Conservation (phyloP, 2,888 invertebrate species). For the Dioctria rufipes region DNA sequence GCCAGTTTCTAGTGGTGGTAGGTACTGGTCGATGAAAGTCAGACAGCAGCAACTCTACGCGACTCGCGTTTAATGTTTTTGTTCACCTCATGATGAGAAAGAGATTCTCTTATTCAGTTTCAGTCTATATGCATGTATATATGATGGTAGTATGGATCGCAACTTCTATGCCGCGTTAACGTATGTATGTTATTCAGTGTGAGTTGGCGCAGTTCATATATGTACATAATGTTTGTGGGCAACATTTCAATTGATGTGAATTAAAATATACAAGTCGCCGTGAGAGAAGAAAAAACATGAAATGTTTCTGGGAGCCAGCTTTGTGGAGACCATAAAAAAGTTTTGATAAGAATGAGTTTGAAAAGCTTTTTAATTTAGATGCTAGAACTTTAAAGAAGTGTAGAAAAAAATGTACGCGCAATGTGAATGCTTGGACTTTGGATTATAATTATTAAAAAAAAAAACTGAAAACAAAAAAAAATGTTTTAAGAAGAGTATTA, state of each 20-base stretch:
- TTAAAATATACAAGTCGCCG: background rate
- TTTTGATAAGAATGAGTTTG: too few species aligned
- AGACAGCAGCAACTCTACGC: conserved; percentile 5
- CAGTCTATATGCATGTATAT: too few species aligned
- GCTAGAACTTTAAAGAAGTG: too few species aligned
- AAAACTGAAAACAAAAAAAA: too few species aligned
- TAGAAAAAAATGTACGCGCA: too few species aligned
- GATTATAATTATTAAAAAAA: too few species aligned
- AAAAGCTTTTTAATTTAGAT: too few species aligned
- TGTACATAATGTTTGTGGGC: background rate
- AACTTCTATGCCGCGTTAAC: too few species aligned
- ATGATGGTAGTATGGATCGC: background rate
- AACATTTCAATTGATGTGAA: background rate
- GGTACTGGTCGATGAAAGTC: conserved; percentile 26
- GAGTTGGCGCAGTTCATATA: background rate
- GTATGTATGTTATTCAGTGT: too few species aligned
- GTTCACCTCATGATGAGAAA: conserved; percentile 6
- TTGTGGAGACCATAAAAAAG: background rate
- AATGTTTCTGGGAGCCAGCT: background rate
- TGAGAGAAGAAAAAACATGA: background rate
- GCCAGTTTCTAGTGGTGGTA: conserved; percentile 16
- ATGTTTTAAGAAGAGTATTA: too few species aligned
- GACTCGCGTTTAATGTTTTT: background rate
- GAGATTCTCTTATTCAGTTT: conserved; percentile 1
- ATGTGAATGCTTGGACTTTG: too few species aligned